Evolutionary conservation across 2,888 invertebrate species (phyloP).

Genomic region (Opisthograptis luteolata): DNA sequence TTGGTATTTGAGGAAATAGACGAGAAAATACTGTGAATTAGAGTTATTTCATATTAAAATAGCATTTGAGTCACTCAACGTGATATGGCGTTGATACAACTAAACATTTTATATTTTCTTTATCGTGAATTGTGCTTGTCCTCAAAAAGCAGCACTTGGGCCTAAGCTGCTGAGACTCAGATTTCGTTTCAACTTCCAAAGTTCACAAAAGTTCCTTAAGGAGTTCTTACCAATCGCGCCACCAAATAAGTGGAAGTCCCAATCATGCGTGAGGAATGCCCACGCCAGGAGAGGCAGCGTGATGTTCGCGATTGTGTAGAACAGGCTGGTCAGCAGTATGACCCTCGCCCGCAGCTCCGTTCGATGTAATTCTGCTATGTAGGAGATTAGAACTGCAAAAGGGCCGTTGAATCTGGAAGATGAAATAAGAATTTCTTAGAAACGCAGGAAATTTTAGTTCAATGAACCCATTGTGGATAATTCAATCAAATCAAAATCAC

Average conservation of each 20-base stretch:
- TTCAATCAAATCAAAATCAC: too few relatives aligned
- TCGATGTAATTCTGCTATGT: slow-evolving; percentile 90
- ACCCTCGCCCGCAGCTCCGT: slow-evolving; percentile 86
- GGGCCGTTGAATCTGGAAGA: slow-evolving; percentile 85
- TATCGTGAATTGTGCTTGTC: too few relatives aligned
- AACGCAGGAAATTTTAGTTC: background rate
- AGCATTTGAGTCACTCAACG: too few relatives aligned
- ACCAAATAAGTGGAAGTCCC: slow-evolving; percentile 72
- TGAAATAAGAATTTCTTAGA: background rate
- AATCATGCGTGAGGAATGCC: slow-evolving; percentile 86
- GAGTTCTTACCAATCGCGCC: slow-evolving; percentile 56
- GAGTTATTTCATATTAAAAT: too few relatives aligned
- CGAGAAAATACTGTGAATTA: too few relatives aligned
- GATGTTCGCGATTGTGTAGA: slow-evolving; percentile 86
- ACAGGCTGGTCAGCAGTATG: slow-evolving; percentile 87
- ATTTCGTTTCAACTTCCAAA: too few relatives aligned
- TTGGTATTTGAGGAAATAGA: too few relatives aligned
- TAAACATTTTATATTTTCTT: too few relatives aligned
- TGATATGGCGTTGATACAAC: too few relatives aligned
- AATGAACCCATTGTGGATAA: too few relatives aligned
- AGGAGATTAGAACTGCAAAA: slow-evolving; percentile 88
- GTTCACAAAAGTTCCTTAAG: background rate
- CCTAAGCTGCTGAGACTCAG: too few relatives aligned
- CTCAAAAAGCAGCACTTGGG: too few relatives aligned
- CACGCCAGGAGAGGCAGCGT: slow-evolving; percentile 89